phyloP scores from a whole-genome alignment of 1,140 invertebrate species.

The Papilio xuthus region DNA sequence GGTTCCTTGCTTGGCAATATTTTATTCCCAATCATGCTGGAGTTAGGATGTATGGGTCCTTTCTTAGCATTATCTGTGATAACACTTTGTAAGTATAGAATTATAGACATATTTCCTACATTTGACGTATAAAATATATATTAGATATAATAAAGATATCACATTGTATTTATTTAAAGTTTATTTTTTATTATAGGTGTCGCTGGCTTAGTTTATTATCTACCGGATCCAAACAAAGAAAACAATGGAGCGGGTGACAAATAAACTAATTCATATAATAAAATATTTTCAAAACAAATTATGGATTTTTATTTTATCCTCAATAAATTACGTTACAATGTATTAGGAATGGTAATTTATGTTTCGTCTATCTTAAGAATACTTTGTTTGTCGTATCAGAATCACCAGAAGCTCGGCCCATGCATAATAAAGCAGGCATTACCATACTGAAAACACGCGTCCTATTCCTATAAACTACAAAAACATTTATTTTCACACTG shows the following conservation, averaged over 20 bases:
- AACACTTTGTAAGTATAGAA: slow-evolving; percentile 54
- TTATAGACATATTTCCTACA: background rate
- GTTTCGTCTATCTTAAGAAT: slow-evolving; percentile 36
- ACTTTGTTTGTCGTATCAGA: slow-evolving; percentile 36
- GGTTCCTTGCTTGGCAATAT: slow-evolving; percentile 44
- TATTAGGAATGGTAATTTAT: slow-evolving; percentile 13
- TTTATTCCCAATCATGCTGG: slow-evolving; percentile 60
- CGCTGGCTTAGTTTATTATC: slow-evolving; percentile 54
- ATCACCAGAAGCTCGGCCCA: slow-evolving; percentile 34
- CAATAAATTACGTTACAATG: background rate
- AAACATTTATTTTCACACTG: slow-evolving; percentile 58
- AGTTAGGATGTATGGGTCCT: slow-evolving; percentile 63
- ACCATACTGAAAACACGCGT: slow-evolving; percentile 35
- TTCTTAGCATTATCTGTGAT: slow-evolving; percentile 53
- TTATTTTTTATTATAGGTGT: slow-evolving; percentile 55
- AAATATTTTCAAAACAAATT: background rate
- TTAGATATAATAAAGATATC: too few species aligned
- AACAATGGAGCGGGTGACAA: slow-evolving; percentile 58
- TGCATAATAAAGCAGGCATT: slow-evolving; percentile 39
- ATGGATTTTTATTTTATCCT: background rate
- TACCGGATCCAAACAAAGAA: slow-evolving; percentile 59
- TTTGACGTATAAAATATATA: too few species aligned
- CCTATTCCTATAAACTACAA: slow-evolving; percentile 61
- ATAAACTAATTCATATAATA: slow-evolving; percentile 40
- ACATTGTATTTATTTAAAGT: slow-evolving; percentile 19